Conservation (phyloP, 2,113 vertebrate genomes). For the Verasper variegatus region DNA sequence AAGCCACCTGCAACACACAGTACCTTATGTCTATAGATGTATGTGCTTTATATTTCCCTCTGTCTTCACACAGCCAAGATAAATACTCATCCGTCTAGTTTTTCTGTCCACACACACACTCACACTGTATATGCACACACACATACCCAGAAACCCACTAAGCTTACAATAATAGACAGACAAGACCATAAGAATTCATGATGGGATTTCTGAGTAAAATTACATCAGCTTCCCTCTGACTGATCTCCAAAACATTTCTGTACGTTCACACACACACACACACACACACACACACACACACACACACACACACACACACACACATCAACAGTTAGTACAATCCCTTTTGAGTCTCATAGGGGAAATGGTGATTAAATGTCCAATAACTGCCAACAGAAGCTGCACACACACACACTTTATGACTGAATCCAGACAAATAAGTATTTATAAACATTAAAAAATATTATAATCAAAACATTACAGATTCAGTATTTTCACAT, state of each 20-base stretch:
- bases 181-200: conserved; percentile 49
- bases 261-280: conserved; percentile 3
- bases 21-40: background rate
- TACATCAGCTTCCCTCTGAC: conserved; percentile 53
- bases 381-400: too few species aligned
- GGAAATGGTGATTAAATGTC: background rate
- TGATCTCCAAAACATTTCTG: conserved; percentile 6
- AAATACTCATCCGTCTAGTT: conserved; percentile 2
- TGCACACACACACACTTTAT: background rate
- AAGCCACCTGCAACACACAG: background rate
- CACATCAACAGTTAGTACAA: too few species aligned
- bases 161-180: conserved; percentile 46
- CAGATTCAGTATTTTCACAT: too few species aligned
- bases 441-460: too few species aligned
- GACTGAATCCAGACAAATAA: too few species aligned
- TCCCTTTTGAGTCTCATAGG: background rate
- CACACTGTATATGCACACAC: background rate
- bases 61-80: background rate
- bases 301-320: conserved; percentile 2
- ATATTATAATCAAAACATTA: too few species aligned
- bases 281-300: conserved; percentile 5
- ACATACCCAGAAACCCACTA: background rate
- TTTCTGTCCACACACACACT: background rate
- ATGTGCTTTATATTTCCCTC: background rate
- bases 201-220: conserved; percentile 60